A percentile compares a stretch with the other conserved stretches of the same genome.
These are phyloP conservation scores for Habropoda laboriosa DNA, from an alignment of 1,140 invertebrate genomes.

Conservation along the genomic window DNA sequence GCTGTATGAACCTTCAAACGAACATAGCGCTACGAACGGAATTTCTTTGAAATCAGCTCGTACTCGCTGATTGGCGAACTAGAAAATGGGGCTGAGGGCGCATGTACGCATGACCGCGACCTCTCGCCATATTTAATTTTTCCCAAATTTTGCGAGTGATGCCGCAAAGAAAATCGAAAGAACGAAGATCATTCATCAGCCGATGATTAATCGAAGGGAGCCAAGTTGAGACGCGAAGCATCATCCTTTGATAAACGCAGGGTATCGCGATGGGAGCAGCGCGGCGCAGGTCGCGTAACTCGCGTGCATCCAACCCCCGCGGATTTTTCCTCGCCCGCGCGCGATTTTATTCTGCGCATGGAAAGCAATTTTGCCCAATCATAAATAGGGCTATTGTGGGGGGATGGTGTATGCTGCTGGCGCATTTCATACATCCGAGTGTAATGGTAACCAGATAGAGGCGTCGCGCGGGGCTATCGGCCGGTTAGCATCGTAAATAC, in stretches of 20 bases:
- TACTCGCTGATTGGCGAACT: constrained; percentile 19
- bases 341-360: constrained; percentile 83
- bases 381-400: constrained; percentile 83
- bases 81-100: neutral
- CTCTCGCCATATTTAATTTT: constrained; percentile 78
- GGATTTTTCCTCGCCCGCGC: constrained; percentile 80
- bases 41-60: constrained; percentile 3
- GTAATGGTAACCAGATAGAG: constrained; percentile 82
- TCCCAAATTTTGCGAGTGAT: constrained; percentile 70
- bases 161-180: constrained; percentile 48
- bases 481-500: constrained; percentile 80
- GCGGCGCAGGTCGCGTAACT: constrained; percentile 19
- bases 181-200: neutral
- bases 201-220: neutral
- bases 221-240: neutral
- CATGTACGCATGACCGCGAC: constrained; percentile 70
- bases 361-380: constrained; percentile 83
- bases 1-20: neutral
- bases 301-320: constrained; percentile 56
- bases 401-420: constrained; percentile 81
- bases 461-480: constrained; percentile 80
- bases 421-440: constrained; percentile 81
- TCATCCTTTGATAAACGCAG: too few relatives aligned
- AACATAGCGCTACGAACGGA: constrained; percentile 14
- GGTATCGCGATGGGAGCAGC: too few relatives aligned